Evolutionary conservation across 2,888 invertebrate genomes (phyloP).

Genomic region (Noctua janthina): DNA sequence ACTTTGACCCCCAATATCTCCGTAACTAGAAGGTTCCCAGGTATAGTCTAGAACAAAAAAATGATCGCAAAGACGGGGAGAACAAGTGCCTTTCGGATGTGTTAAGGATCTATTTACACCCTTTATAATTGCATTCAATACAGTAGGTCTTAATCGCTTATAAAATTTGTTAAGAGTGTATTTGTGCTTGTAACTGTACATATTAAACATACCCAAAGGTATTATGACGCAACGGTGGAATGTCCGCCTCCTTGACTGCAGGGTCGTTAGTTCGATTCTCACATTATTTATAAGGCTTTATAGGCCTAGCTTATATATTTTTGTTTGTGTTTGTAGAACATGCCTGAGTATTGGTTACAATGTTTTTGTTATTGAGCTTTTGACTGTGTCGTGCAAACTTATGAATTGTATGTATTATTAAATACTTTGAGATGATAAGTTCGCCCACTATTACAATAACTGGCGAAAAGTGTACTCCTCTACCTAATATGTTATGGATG

Average conservation of each 20-base stretch:
- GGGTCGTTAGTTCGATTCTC: slow-evolving; percentile 30
- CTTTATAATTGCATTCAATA: not conserved
- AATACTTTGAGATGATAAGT: not conserved
- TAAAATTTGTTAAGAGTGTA: not conserved
- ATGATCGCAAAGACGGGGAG: too few relatives aligned
- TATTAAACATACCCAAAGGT: not conserved
- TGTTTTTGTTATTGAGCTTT: not conserved
- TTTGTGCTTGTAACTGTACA: not conserved
- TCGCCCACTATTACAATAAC: not conserved
- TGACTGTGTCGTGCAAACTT: not conserved
- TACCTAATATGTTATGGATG: not conserved
- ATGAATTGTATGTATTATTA: not conserved
- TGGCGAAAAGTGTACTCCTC: not conserved
- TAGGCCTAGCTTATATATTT: not conserved
- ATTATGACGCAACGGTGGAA: not conserved
- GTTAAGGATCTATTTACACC: too few relatives aligned
- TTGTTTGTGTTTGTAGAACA: slow-evolving; percentile 1
- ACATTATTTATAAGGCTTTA: slow-evolving; percentile 9
- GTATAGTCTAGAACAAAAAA: too few relatives aligned
- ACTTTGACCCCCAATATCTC: too few relatives aligned
- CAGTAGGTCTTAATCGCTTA: not conserved
- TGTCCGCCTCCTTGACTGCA: not conserved
- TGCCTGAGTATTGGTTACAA: not conserved
- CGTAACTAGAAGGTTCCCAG: too few relatives aligned
- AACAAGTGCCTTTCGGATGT: too few relatives aligned